Conservation (phyloP, 2,888 invertebrate species). For the Girardia tigrina region DNA sequence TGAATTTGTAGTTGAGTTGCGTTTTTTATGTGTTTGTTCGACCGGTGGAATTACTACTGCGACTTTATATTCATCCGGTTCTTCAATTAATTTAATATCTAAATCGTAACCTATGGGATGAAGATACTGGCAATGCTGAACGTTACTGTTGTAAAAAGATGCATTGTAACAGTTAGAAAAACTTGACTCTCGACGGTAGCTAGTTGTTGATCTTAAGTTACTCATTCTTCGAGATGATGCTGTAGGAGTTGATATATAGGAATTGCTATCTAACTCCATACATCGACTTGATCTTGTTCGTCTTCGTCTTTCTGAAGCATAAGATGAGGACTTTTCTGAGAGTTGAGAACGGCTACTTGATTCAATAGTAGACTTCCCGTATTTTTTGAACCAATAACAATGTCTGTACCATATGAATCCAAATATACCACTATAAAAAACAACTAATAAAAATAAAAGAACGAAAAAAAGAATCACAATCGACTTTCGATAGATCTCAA, state of each 20-base stretch:
- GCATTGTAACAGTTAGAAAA: constrained; percentile 9
- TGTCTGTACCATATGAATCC: constrained; percentile 5
- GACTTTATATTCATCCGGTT: background rate
- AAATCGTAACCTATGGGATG: background rate
- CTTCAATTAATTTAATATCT: constrained; percentile 17
- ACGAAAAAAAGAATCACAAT: background rate
- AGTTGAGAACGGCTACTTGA: background rate
- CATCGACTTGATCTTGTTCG: background rate
- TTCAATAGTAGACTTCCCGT: constrained; percentile 7
- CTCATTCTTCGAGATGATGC: background rate
- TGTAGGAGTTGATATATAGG: background rate
- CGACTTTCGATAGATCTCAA: background rate
- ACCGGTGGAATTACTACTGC: background rate
- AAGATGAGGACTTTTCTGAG: constrained; percentile 1
- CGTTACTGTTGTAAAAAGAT: background rate
- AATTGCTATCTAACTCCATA: background rate
- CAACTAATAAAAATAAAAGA: background rate
- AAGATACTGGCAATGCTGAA: background rate
- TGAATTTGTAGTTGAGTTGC: background rate
- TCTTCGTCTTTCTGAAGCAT: background rate
- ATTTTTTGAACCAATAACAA: constrained; percentile 15
- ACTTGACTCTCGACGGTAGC: background rate
- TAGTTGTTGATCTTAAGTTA: background rate
- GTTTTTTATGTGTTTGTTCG: background rate
- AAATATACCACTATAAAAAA: constrained; percentile 9